Conservation (phyloP, 2,113 vertebrate species). For the Opisthocomus hoazin region DNA sequence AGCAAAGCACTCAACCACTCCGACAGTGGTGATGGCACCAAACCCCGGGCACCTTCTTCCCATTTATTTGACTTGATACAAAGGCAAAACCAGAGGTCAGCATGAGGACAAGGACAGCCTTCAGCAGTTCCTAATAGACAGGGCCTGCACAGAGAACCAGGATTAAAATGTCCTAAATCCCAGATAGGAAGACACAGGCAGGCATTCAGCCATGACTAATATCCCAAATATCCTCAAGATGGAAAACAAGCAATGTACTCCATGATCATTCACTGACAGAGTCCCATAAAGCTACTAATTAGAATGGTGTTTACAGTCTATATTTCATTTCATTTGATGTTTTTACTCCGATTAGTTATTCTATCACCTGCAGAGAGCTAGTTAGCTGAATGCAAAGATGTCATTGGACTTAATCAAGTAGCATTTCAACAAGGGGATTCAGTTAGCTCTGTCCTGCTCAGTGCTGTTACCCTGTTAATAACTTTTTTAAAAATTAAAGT, state of each 20-base stretch:
- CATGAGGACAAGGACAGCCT: not conserved
- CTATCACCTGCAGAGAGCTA: conserved; percentile 59
- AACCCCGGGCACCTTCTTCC: not conserved
- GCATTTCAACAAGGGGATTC: conserved; percentile 3
- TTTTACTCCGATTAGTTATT: conserved; percentile 60
- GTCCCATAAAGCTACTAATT: conserved; percentile 54
- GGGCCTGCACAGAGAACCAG: not conserved
- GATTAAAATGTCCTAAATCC: not conserved
- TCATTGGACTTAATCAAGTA: conserved; percentile 48
- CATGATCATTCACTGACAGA: conserved; percentile 47
- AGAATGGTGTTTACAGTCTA: conserved; percentile 28
- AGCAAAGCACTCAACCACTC: not conserved
- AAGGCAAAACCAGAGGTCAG: not conserved
- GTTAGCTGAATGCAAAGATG: conserved; percentile 44
- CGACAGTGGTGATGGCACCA: not conserved
- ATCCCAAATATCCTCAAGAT: conserved; percentile 7
- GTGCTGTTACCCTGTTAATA: not conserved
- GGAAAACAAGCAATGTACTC: conserved; percentile 2
- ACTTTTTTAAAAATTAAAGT: not conserved
- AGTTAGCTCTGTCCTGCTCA: not conserved
- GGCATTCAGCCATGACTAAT: conserved; percentile 40
- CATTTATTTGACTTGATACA: not conserved
- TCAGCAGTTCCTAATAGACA: not conserved
- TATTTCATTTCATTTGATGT: conserved; percentile 54
- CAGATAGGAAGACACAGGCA: not conserved